Conservation (phyloP, 1,140 invertebrate species). For the Prorops nasuta region DNA sequence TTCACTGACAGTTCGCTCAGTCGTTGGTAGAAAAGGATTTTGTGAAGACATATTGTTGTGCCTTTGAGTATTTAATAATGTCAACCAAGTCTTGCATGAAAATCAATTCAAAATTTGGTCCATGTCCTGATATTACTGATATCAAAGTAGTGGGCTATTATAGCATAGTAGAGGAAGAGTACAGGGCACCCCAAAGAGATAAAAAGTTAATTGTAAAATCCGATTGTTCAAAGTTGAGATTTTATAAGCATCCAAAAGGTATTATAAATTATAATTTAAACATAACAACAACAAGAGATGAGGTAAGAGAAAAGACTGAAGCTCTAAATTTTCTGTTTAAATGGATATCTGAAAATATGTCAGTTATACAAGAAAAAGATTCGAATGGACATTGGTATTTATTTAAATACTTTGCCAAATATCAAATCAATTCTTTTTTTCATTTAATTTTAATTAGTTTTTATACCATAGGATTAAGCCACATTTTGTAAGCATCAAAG, state of each 20-base stretch:
- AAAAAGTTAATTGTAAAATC: too few species aligned
- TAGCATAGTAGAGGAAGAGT: too few species aligned
- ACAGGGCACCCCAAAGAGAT: too few species aligned
- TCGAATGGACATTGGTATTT: conserved; percentile 11
- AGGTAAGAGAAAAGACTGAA: too few species aligned
- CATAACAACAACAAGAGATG: conserved; percentile 44
- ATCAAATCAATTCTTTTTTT: background rate
- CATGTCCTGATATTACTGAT: too few species aligned
- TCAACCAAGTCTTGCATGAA: too few species aligned
- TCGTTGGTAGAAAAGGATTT: too few species aligned
- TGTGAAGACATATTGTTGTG: too few species aligned
- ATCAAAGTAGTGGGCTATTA: too few species aligned
- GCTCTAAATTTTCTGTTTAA: conserved; percentile 54
- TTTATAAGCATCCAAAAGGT: conserved; percentile 41
- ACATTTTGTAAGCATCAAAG: conserved; percentile 71
- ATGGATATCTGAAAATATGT: conserved; percentile 55
- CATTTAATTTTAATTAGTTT: conserved; percentile 4
- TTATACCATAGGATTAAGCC: conserved; percentile 45
- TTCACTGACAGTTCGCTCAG: too few species aligned
- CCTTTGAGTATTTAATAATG: too few species aligned
- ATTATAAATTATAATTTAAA: conserved; percentile 57
- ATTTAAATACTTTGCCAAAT: conserved; percentile 3
- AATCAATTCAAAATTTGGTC: too few species aligned
- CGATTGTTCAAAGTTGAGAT: conserved; percentile 54
- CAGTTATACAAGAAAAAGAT: conserved; percentile 28